Evolutionary conservation across 2,888 invertebrate genomes (phyloP).

Genomic region (Caenorhabditis japonica): DNA sequence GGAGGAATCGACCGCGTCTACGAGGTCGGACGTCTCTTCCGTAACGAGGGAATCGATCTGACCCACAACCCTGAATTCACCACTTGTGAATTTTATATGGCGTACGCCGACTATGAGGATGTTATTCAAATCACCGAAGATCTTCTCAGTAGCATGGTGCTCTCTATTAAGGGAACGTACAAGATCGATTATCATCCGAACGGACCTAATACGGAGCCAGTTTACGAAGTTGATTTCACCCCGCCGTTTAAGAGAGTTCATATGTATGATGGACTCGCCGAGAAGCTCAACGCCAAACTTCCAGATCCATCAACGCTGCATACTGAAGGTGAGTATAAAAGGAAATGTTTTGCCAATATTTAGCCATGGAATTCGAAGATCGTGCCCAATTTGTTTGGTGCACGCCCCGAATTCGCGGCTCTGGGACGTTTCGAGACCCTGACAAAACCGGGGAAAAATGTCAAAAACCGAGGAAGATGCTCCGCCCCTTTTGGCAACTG

Average conservation of each 20-base stretch:
- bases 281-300: slow-evolving; percentile 81
- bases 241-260: slow-evolving; percentile 93
- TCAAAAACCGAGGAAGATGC: too few species aligned
- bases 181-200: slow-evolving; percentile 91
- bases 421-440: too few species aligned
- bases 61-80: slow-evolving; percentile 99
- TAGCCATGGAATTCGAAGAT: too few species aligned
- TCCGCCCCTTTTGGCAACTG: too few species aligned
- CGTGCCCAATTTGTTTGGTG: too few species aligned
- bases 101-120: slow-evolving; percentile 98
- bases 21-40: slow-evolving; percentile 86
- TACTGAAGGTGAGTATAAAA: slow-evolving; percentile 78
- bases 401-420: too few species aligned
- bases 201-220: slow-evolving; percentile 86
- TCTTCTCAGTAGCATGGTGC: slow-evolving; percentile 87
- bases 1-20: slow-evolving; percentile 95
- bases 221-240: slow-evolving; percentile 87
- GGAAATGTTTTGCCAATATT: too few species aligned
- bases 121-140: slow-evolving; percentile 92
- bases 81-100: slow-evolving; percentile 99
- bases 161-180: slow-evolving; percentile 89
- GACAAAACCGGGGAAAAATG: too few species aligned
- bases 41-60: slow-evolving; percentile 98
- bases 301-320: slow-evolving; percentile 78
- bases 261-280: slow-evolving; percentile 92